These are phyloP conservation scores for Erebia ligea DNA, from an alignment of 2,888 invertebrate genomes.

Conservation along the genomic window DNA sequence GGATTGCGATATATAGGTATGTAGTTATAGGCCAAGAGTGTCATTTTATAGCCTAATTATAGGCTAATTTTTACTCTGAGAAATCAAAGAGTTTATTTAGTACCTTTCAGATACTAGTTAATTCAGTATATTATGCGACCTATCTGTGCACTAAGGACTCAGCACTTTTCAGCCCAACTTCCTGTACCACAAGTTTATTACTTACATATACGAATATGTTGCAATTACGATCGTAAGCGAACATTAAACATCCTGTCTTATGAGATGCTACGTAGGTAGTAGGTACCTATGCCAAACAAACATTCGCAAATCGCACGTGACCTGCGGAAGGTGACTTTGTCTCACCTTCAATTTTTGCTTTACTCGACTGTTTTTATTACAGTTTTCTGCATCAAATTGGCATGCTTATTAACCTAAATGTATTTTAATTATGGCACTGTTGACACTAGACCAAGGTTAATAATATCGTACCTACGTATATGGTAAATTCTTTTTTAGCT, in stretches of 20 bases:
- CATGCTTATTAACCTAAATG: not conserved
- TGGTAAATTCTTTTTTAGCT: not conserved
- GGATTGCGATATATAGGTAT: too few species aligned
- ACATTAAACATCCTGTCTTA: constrained; percentile 68
- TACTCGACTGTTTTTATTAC: constrained; percentile 16
- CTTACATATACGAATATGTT: not conserved
- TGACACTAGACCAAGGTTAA: not conserved
- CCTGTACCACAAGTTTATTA: not conserved
- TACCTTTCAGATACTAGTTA: too few species aligned
- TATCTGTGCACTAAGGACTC: too few species aligned
- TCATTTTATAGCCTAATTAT: too few species aligned
- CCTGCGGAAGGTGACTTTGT: constrained; percentile 58
- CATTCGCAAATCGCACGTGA: constrained; percentile 49
- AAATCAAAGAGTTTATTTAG: not conserved
- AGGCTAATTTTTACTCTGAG: not conserved
- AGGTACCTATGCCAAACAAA: constrained; percentile 61
- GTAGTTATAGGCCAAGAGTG: too few species aligned
- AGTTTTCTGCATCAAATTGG: constrained; percentile 11
- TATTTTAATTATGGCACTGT: not conserved
- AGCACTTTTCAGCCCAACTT: too few species aligned
- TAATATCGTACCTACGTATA: not conserved
- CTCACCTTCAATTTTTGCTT: constrained; percentile 21
- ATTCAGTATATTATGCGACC: too few species aligned
- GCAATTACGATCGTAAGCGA: constrained; percentile 45
- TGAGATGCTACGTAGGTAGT: constrained; percentile 36